phyloP scores from a whole-genome alignment of 2,888 invertebrate species.

The Leucoma salicis region DNA sequence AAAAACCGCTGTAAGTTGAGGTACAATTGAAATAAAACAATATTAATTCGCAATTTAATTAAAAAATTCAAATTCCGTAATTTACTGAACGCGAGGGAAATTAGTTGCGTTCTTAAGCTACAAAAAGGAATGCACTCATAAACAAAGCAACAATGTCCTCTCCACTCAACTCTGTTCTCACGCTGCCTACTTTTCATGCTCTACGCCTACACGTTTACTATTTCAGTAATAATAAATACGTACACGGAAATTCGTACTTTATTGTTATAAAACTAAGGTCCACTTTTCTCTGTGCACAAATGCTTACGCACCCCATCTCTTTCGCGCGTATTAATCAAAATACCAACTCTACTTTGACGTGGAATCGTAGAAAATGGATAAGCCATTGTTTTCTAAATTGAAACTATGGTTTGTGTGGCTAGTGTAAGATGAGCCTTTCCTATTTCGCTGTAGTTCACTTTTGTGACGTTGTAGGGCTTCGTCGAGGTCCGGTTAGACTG shows the following conservation, averaged over 20 bases:
- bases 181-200: constrained; percentile 80
- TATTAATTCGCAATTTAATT: constrained; percentile 23
- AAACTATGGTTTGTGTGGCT: constrained; percentile 71
- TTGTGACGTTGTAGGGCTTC: constrained; percentile 31
- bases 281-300: constrained; percentile 35
- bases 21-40: constrained; percentile 14
- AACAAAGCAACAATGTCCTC: constrained; percentile 58
- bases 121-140: constrained; percentile 31
- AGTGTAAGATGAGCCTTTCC: constrained; percentile 48
- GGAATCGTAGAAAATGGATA: constrained; percentile 80
- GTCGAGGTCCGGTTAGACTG: constrained; percentile 36
- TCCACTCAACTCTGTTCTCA: constrained; percentile 66
- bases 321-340: constrained; percentile 81
- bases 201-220: constrained; percentile 79
- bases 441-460: constrained; percentile 19
- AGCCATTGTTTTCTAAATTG: constrained; percentile 81
- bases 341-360: constrained; percentile 80
- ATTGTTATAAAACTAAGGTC: constrained; percentile 45
- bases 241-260: constrained; percentile 53
- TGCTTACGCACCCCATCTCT: constrained; percentile 70
- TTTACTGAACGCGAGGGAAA: constrained; percentile 25
- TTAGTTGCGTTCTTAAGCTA: constrained; percentile 26
- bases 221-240: constrained; percentile 64
- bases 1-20: constrained; percentile 12
- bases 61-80: constrained; percentile 13